Evolutionary conservation across 2,113 vertebrate species (phyloP).

Genomic region (Trinectes maculatus): DNA sequence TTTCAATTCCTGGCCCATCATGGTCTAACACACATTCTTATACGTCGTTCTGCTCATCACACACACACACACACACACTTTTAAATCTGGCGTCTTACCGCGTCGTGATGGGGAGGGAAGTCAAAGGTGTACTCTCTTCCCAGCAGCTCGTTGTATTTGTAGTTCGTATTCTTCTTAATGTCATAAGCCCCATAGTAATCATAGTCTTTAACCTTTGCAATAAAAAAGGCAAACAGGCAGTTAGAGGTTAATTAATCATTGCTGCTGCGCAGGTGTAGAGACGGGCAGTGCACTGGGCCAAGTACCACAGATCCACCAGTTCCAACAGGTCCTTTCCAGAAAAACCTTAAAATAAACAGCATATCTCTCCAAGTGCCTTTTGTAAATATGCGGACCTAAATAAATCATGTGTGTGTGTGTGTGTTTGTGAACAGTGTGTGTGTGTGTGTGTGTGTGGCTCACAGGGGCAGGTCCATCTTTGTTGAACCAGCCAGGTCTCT

Average conservation of each 20-base stretch:
- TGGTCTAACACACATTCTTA: background rate
- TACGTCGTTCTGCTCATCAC: background rate
- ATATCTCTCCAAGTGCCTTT: background rate
- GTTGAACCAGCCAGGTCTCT: constrained; percentile 95
- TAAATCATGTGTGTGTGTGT: background rate
- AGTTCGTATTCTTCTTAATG: constrained; percentile 69
- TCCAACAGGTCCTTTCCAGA: constrained; percentile 3
- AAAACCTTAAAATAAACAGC: background rate
- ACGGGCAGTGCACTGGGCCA: background rate
- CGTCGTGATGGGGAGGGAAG: constrained; percentile 90
- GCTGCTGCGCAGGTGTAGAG: background rate
- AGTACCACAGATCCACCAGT: background rate
- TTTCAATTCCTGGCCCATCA: background rate
- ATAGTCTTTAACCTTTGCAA: constrained; percentile 86
- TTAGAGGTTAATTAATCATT: constrained; percentile 16
- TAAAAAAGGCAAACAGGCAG: constrained; percentile 30
- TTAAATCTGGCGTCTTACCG: constrained; percentile 76
- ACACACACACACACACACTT: constrained; percentile 1
- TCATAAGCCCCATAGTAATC: constrained; percentile 92
- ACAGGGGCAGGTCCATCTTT: constrained; percentile 84
- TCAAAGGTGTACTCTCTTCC: constrained; percentile 90
- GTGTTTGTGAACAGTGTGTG: background rate
- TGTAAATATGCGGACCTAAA: constrained; percentile 4
- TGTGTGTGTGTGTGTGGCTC: constrained; percentile 54
- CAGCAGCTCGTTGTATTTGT: constrained; percentile 86